phyloP scores from a whole-genome alignment of 2,113 vertebrate genomes.

The Syrmaticus mikado region DNA sequence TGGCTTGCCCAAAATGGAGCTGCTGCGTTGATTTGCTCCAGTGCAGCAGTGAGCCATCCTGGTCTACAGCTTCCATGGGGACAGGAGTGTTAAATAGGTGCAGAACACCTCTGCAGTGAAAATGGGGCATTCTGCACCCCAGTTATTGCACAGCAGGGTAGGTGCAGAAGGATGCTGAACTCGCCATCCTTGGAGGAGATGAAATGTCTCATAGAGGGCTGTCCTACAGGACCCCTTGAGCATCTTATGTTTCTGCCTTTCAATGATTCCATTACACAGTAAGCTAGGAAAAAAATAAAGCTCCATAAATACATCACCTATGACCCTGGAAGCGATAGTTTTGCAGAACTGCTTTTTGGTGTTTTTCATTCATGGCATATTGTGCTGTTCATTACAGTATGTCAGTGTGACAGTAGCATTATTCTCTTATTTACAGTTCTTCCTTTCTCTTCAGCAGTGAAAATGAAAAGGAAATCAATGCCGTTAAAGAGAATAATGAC shows the following conservation, averaged over 20 bases:
- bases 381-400: constrained; percentile 54
- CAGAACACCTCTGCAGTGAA: background rate
- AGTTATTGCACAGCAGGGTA: background rate
- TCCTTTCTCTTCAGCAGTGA: constrained; percentile 57
- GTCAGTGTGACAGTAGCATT: constrained; percentile 67
- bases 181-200: background rate
- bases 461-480: constrained; percentile 76
- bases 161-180: accelerated
- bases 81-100: background rate
- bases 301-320: background rate
- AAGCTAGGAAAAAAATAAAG: background rate
- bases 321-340: constrained; percentile 16
- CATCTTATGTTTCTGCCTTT: background rate
- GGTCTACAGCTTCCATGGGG: background rate
- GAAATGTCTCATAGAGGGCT: background rate
- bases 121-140: background rate
- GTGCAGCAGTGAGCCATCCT: background rate
- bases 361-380: constrained; percentile 52
- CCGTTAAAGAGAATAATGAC: constrained; percentile 72
- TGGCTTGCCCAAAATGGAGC: background rate
- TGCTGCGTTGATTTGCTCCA: background rate
- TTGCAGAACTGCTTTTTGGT: constrained; percentile 21
- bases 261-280: background rate
- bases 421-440: constrained; percentile 74
- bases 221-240: background rate